Evolutionary conservation across 2,797 vertebrate genomes (phyloP), one percentile per base, ranked within the genome.

Genomic region (Falco peregrinus): DNA sequence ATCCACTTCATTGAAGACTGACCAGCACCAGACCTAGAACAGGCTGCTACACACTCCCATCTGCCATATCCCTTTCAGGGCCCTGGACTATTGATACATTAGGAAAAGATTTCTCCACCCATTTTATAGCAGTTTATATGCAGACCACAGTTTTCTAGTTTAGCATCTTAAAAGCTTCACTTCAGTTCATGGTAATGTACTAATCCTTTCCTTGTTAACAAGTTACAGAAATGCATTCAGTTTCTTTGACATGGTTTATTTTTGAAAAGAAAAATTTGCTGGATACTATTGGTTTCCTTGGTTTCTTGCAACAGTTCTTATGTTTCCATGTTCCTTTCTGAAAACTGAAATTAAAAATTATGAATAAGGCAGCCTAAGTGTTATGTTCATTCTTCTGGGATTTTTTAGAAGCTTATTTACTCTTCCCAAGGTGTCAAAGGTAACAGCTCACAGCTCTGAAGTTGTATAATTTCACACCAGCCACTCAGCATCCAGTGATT

Each of bases 381-480:
- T 74, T 69, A 93, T 10, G 11, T 79, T 84, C 45, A 80, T 29
- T 91, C 76, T 60, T 64, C 9, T 0, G 3, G 11, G 10, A 0
- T 13, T 79, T 86, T 92, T 90, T 56, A 61, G 77, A 71, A 53
- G 53, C 48, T 92, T 92, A 54, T 96, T 95, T 97, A 96, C 95
- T 93, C 75, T 90, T 84, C 63, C 41, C 84, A 80, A 84, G 81
- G 79, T 89, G 89, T 87, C 79, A 85, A 87, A 95, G 95, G 93
- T 93, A 95, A 61, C 93, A 95, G 82, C 87, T 94, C 92, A 18
- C 61, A 87, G 84, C 31, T 93, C 92, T 85, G 54, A 89, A 96
- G 92, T 64, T 86, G 78, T 43, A 76, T 12, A 86, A 82, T 91
- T 96, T 96, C 95, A 92, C 82, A 96, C 68, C 87, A 96, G 59